phyloP scores from a whole-genome alignment of 2,797 vertebrate species.

The Gobio occitaniae region DNA sequence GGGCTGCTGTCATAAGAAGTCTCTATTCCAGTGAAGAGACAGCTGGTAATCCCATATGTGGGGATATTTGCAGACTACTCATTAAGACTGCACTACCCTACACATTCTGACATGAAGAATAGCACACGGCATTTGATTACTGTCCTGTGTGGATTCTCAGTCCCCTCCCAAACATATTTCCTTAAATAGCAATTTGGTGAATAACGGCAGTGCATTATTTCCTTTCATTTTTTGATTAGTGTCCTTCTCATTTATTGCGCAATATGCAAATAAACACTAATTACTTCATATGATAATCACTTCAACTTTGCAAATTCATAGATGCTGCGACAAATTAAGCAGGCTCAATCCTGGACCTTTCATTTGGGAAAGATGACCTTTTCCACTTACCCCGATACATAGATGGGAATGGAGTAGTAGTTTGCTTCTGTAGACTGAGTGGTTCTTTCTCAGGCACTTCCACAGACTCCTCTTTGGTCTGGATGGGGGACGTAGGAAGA shows the following conservation, averaged over 20 bases:
- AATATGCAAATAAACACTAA: conserved; percentile 25
- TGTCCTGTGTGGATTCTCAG: conserved; percentile 51
- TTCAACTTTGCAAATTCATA: background rate
- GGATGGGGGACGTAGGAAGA: conserved; percentile 75
- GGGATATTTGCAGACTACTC: conserved; percentile 62
- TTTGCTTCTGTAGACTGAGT: conserved; percentile 81
- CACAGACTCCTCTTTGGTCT: conserved; percentile 85
- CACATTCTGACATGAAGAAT: conserved; percentile 58
- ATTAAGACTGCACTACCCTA: conserved; percentile 59
- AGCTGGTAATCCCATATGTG: conserved; percentile 66
- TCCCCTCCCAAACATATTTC: conserved; percentile 51
- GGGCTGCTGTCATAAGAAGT: conserved; percentile 53
- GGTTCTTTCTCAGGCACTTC: conserved; percentile 85
- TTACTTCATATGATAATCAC: background rate
- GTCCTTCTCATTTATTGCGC: background rate
- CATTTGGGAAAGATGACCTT: background rate
- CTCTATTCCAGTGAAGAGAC: conserved; percentile 56
- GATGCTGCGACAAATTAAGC: background rate
- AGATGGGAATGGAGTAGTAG: conserved; percentile 79
- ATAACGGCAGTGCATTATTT: conserved; percentile 25
- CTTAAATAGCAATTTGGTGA: conserved; percentile 23
- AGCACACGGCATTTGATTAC: conserved; percentile 37
- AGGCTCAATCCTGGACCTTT: conserved; percentile 1
- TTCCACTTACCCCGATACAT: conserved; percentile 86
- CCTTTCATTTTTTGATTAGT: conserved; percentile 10